Evolutionary conservation across 2,113 vertebrate genomes (phyloP), one percentile per base, ranked within the genome.

Genomic region (Vulpes lagopus): DNA sequence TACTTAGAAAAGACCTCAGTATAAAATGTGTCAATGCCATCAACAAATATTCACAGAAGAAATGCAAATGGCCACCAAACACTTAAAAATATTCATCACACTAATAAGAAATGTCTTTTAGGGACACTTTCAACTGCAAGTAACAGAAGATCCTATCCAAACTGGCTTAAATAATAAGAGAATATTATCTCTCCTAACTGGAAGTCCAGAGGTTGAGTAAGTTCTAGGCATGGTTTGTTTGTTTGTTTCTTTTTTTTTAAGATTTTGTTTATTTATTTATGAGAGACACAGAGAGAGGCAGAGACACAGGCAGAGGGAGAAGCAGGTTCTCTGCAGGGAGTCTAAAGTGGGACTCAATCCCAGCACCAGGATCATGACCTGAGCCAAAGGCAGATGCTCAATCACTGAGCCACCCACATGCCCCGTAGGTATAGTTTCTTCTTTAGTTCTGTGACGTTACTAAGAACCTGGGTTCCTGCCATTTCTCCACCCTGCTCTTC

Each of bases 21-120:
- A 93, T 22, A 80, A 95, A 98, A 91, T 89, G 38, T 71, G 32
- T 43, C 76, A 94, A 88, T 91, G 79, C 30, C 59, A 91, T 65
- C 57, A 95, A 94, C 11, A 92, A 71, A 23, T 25, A 95, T 69
- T 81, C 81, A 94, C 30, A 80, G 79, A 95, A 79, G 35, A 92
- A 94, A 96, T 38, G 59, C 32, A 96, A 96, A 94, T 69, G 32
- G 7, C 43, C 81, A 76, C 19, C 7, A 65, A 60, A 91, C 55
- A 94, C 14, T 74, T 74, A 20, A 86, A 94, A 95, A 53, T 76
- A 53, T 84, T 74, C 32, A 62, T 57, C 74, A 83, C n/a, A 43
- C 27, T 89, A 85, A 88, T 64, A 79, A 96, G 67, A 93, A 97
- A 91, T 43, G 8, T 81, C 30, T 79, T 85, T 73, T 4, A 30